Conservation (phyloP, 2,113 vertebrate genomes). For the Pontoporia blainvillei region DNA sequence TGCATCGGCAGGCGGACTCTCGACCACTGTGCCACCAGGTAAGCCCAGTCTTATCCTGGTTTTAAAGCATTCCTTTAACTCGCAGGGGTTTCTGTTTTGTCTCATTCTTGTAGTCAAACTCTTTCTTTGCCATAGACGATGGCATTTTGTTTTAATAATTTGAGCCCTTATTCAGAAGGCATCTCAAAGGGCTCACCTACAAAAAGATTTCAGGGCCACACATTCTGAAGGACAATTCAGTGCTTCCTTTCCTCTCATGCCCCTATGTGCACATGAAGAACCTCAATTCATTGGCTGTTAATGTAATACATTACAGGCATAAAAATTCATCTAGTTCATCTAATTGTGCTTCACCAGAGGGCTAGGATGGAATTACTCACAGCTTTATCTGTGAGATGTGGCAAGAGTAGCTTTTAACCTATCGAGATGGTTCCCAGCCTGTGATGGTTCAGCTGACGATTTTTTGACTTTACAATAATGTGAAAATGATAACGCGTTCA, state of each 20-base stretch:
- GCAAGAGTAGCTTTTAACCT: not conserved
- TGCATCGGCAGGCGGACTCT: too few species aligned
- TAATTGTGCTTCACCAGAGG: not conserved
- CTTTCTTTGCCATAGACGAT: not conserved
- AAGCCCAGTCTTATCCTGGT: not conserved
- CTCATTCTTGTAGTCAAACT: not conserved
- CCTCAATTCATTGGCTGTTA: not conserved
- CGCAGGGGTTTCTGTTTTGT: not conserved
- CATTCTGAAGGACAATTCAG: not conserved
- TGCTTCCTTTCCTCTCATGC: not conserved
- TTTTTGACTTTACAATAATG: not conserved
- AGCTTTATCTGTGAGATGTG: constrained; percentile 1
- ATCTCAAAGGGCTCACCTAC: not conserved
- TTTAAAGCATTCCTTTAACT: not conserved
- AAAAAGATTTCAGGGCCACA: not conserved
- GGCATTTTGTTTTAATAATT: not conserved
- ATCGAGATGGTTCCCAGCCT: not conserved
- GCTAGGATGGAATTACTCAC: not conserved
- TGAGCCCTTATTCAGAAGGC: not conserved
- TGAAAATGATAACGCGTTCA: not conserved
- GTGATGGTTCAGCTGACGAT: not conserved
- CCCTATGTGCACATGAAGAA: not conserved
- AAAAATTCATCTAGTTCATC: not conserved
- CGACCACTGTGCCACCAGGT: too few species aligned
- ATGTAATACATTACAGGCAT: not conserved